phyloP scores from a whole-genome alignment of 2,797 vertebrate species.

The Sciaenops ocellatus region DNA sequence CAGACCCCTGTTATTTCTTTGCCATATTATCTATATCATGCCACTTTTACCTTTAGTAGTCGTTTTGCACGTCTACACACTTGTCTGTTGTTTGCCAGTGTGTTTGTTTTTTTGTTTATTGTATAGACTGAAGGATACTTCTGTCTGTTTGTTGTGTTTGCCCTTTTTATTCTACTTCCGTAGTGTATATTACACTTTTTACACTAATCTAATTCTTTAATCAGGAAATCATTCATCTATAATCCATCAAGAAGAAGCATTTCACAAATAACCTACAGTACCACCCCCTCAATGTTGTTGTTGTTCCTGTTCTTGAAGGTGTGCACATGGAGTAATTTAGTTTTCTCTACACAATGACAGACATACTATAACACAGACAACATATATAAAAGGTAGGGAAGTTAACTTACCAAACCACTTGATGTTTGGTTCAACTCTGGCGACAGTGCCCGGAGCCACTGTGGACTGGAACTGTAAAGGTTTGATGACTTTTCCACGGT shows the following conservation, averaged over 20 bases:
- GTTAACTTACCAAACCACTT: constrained; percentile 96
- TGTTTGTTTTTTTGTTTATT: too few relatives aligned
- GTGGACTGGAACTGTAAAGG: constrained; percentile 94
- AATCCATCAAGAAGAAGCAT: background rate
- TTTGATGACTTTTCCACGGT: constrained; percentile 91
- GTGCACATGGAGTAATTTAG: background rate
- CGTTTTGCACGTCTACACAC: too few relatives aligned
- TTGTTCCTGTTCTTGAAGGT: background rate
- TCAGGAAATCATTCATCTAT: too few relatives aligned
- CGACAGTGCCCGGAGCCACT: constrained; percentile 93
- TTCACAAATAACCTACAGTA: background rate
- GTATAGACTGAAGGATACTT: too few relatives aligned
- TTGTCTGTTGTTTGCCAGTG: too few relatives aligned
- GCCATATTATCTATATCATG: too few relatives aligned
- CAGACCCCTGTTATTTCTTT: background rate
- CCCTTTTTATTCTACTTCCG: too few relatives aligned
- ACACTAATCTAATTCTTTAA: too few relatives aligned
- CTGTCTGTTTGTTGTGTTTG: too few relatives aligned
- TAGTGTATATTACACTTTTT: too few relatives aligned
- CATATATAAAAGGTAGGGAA: background rate
- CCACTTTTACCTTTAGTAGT: too few relatives aligned
- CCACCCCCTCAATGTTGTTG: background rate
- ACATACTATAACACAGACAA: background rate
- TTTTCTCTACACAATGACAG: background rate
- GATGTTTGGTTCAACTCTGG: constrained; percentile 98